phyloP scores from a whole-genome alignment of 2,888 invertebrate species.

The Tuberolachnus salignus region DNA sequence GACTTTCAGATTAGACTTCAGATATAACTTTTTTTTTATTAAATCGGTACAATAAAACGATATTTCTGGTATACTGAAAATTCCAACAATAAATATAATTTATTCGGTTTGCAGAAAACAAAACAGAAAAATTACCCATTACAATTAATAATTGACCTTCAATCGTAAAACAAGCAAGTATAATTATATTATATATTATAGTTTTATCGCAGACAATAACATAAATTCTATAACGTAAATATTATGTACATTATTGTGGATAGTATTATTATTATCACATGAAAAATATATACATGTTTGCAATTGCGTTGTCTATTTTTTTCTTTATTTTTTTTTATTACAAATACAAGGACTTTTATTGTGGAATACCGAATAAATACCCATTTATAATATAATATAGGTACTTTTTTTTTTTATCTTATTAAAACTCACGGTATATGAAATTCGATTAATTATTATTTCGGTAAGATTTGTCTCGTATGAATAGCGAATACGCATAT shows the following conservation, averaged over 20 bases:
- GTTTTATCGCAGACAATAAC: too few relatives aligned
- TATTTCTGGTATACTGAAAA: too few relatives aligned
- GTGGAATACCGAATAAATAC: not conserved
- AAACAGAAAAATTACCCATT: too few relatives aligned
- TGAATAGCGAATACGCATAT: not conserved
- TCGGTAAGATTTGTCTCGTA: too few relatives aligned
- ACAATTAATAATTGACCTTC: too few relatives aligned
- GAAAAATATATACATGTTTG: not conserved
- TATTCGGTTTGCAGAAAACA: too few relatives aligned
- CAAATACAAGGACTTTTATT: conserved; percentile 34
- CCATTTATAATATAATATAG: too few relatives aligned
- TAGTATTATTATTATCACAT: not conserved
- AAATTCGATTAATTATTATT: not conserved
- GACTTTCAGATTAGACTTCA: conserved; percentile 1
- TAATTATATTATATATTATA: too few relatives aligned
- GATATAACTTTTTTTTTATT: not conserved
- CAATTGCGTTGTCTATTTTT: not conserved
- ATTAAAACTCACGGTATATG: not conserved
- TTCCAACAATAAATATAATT: too few relatives aligned
- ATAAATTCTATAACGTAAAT: not conserved
- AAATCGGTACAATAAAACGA: not conserved
- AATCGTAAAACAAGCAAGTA: too few relatives aligned
- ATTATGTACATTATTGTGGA: not conserved
- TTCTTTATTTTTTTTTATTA: not conserved
- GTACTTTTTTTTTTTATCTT: not conserved